These are phyloP conservation scores for Papilio protenor DNA, from an alignment of 2,888 invertebrate genomes.

Conservation along the genomic window DNA sequence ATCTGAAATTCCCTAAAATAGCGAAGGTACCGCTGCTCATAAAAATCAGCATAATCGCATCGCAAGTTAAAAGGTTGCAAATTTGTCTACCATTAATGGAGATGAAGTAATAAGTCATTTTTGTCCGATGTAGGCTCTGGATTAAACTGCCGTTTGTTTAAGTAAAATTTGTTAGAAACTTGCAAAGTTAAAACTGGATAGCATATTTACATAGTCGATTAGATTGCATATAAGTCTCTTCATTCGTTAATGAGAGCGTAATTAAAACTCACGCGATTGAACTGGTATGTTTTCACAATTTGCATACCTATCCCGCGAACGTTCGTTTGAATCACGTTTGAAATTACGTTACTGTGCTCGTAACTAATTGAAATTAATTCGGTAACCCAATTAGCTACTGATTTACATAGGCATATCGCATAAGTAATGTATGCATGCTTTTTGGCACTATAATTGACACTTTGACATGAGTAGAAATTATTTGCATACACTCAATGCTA, in stretches of 20 bases:
- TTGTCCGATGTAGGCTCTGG: neutral
- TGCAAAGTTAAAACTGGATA: neutral
- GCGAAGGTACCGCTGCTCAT: too few species aligned
- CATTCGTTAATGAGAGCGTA: conserved; percentile 29
- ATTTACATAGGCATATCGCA: neutral
- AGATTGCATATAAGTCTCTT: conserved; percentile 2
- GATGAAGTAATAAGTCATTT: neutral
- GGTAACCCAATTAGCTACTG: neutral
- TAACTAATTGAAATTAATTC: conserved; percentile 31
- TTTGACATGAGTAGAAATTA: neutral
- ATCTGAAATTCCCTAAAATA: too few species aligned
- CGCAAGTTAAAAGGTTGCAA: neutral
- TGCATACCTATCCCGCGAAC: conserved; percentile 37
- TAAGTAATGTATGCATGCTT: neutral
- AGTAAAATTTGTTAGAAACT: neutral
- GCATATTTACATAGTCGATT: conserved; percentile 7
- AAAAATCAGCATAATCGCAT: too few species aligned
- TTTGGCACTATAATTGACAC: neutral
- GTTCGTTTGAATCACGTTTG: conserved; percentile 27
- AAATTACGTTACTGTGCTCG: conserved; percentile 26
- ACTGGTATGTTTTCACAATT: conserved; percentile 37
- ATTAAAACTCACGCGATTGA: conserved; percentile 37
- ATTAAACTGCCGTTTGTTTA: neutral
- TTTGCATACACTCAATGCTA: neutral
- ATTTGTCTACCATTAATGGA: neutral